These are phyloP conservation scores for Eugnorisma glareosa DNA, from an alignment of 2,888 invertebrate genomes.

Conservation along the genomic window DNA sequence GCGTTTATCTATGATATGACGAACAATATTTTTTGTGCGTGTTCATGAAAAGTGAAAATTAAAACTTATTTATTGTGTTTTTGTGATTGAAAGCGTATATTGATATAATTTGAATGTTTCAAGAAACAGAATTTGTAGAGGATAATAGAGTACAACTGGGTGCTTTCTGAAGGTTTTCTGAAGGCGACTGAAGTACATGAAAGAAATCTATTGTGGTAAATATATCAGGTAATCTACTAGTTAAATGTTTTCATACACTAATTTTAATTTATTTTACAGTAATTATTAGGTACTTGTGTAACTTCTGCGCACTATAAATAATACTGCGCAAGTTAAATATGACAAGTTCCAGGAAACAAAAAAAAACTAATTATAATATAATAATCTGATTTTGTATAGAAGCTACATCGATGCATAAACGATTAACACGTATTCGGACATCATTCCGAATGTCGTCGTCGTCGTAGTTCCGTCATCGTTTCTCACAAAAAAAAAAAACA, in stretches of 20 bases:
- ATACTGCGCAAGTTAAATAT: background rate
- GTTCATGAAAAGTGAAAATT: background rate
- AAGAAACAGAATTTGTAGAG: background rate
- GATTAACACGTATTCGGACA: no score
- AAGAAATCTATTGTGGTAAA: background rate
- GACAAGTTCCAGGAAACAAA: background rate
- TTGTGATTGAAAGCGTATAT: background rate
- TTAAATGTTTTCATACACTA: background rate
- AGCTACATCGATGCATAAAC: no score
- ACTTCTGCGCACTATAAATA: no score
- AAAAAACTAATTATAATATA: no score
- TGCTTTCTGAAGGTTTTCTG: background rate
- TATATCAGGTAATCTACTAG: background rate
- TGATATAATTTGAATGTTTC: background rate
- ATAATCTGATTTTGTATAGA: no score
- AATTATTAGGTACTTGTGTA: background rate
- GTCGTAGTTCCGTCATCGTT: no score
- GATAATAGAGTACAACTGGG: background rate
- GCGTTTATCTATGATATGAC: slow-evolving; percentile 27
- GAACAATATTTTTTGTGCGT: background rate
- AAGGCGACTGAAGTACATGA: background rate
- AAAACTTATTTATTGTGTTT: background rate
- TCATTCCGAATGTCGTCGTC: no score
- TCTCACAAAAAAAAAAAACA: no score
- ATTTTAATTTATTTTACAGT: background rate